Evolutionary conservation across 2,797 vertebrate species (phyloP).

Genomic region (Xenopus petersii): DNA sequence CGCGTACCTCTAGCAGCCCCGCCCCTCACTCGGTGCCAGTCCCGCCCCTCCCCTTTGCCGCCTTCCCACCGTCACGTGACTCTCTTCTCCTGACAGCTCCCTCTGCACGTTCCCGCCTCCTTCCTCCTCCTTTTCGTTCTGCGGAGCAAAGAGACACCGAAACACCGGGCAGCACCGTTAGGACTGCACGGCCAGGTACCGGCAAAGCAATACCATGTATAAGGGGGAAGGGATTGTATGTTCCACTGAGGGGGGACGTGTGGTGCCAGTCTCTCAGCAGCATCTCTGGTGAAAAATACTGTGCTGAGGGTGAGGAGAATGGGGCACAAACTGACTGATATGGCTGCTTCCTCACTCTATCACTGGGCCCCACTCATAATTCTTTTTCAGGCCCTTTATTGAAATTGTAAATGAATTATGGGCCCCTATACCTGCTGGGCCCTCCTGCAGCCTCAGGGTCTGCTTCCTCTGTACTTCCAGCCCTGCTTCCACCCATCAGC

Average conservation of each 20-base stretch:
- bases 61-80: constrained; percentile 22
- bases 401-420: too few species aligned
- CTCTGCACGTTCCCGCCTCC: constrained; percentile 27
- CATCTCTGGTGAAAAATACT: neutral
- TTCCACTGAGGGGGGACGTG: too few species aligned
- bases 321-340: neutral
- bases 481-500: too few species aligned
- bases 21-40: neutral
- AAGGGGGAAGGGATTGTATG: neutral
- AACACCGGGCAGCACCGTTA: constrained; percentile 33
- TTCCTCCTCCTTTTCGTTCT: constrained; percentile 18
- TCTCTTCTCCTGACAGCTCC: constrained; percentile 34
- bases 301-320: neutral
- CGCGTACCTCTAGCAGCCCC: too few species aligned
- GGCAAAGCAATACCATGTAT: neutral
- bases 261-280: neutral
- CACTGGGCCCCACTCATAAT: too few species aligned
- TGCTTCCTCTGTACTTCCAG: too few species aligned
- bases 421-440: too few species aligned
- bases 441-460: too few species aligned
- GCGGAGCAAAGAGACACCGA: constrained; percentile 20
- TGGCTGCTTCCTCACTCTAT: too few species aligned
- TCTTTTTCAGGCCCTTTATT: too few species aligned
- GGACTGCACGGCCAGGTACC: constrained; percentile 40
- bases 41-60: too few species aligned